A percentile compares a stretch with the other conserved stretches of the same genome.
phyloP scores from a whole-genome alignment of 2,888 invertebrate genomes.

The Fragum sueziense region DNA sequence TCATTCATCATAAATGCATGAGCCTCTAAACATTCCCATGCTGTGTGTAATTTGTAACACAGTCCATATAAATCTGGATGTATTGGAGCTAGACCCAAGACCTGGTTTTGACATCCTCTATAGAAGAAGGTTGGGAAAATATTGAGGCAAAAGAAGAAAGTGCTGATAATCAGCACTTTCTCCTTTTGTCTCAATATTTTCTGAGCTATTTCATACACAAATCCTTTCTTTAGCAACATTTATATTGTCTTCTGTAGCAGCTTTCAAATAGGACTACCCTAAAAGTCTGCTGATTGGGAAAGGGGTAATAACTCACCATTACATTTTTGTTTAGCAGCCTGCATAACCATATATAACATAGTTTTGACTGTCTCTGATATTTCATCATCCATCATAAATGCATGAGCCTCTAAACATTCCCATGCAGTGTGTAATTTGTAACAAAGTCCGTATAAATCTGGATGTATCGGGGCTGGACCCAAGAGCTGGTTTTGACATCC shows the following conservation, averaged over 20 bases:
- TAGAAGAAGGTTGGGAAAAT: too few species aligned
- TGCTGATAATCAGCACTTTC: background rate
- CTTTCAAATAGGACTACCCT: too few species aligned
- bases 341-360: constrained; percentile 18
- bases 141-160: background rate
- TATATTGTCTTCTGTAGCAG: too few species aligned
- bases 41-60: constrained; percentile 24
- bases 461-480: constrained; percentile 29
- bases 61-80: constrained; percentile 33
- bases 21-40: constrained; percentile 33
- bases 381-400: constrained; percentile 17
- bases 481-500: background rate
- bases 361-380: constrained; percentile 19
- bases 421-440: constrained; percentile 18
- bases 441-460: constrained; percentile 38
- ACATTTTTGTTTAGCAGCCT: constrained; percentile 45
- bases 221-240: too few species aligned
- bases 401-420: constrained; percentile 35
- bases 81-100: constrained; percentile 27
- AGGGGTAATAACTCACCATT: constrained; percentile 33
- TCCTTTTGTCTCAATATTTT: background rate
- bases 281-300: too few species aligned
- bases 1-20: constrained; percentile 22
- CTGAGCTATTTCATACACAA: too few species aligned
- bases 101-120: too few species aligned